These are phyloP conservation scores for Eupithecia dodoneata DNA, from an alignment of 2,888 invertebrate genomes.

Conservation along the genomic window DNA sequence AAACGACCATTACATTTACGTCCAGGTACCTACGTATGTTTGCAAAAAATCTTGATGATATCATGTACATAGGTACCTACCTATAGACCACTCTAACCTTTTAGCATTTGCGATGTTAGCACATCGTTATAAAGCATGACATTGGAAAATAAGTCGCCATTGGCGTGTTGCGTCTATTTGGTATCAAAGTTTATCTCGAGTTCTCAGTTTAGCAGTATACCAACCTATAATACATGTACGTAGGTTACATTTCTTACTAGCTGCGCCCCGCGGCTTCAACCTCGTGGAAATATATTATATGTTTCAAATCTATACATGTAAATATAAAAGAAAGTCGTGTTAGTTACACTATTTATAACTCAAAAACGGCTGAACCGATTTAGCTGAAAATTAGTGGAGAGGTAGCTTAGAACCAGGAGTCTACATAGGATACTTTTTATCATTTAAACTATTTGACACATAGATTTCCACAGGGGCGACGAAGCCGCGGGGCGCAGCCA, in stretches of 20 bases:
- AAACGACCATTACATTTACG: neutral
- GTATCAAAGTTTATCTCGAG: conserved; percentile 30
- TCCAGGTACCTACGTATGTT: neutral
- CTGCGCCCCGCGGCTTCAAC: too few relatives aligned
- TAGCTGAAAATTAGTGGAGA: too few relatives aligned
- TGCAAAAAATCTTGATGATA: conserved; percentile 18
- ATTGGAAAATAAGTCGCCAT: conserved; percentile 30
- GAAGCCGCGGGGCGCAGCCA: too few relatives aligned
- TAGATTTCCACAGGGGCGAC: too few relatives aligned
- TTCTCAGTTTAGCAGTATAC: neutral
- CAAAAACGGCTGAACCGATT: too few relatives aligned
- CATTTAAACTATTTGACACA: too few relatives aligned
- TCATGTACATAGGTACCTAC: conserved; percentile 24
- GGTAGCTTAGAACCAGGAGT: too few relatives aligned
- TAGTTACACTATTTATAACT: too few relatives aligned
- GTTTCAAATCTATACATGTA: too few relatives aligned
- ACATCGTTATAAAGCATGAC: conserved; percentile 33
- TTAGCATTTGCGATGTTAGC: conserved; percentile 18
- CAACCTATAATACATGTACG: neutral
- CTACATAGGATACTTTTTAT: too few relatives aligned
- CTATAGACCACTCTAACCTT: conserved; percentile 16
- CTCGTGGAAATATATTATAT: too few relatives aligned
- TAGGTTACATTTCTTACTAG: neutral
- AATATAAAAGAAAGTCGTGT: too few relatives aligned
- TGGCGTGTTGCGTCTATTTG: conserved; percentile 15